These are phyloP conservation scores for Brachystomella parvula DNA, from an alignment of 1,140 invertebrate genomes.

Conservation along the genomic window DNA sequence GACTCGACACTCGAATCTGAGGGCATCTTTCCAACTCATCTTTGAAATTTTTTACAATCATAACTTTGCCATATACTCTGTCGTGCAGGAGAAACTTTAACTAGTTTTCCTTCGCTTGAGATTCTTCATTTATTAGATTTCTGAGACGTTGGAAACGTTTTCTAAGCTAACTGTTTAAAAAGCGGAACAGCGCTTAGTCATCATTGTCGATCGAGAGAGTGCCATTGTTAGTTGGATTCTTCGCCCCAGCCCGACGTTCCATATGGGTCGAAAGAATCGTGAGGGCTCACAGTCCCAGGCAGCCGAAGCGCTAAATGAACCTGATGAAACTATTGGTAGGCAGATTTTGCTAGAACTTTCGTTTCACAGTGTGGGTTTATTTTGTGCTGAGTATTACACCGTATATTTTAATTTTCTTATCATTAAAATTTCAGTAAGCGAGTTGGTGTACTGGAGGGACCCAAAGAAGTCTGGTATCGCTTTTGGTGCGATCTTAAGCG, in stretches of 20 bases:
- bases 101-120: not conserved
- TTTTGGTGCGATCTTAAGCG: constrained; percentile 73
- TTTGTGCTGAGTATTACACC: not conserved
- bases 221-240: constrained; percentile 10
- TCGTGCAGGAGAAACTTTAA: not conserved
- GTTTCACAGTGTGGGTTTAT: not conserved
- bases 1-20: not conserved
- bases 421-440: constrained; percentile 62
- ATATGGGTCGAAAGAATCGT: constrained; percentile 39
- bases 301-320: not conserved
- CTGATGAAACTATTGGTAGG: not conserved
- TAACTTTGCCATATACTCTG: not conserved
- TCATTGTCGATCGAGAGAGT: constrained; percentile 3
- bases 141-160: not conserved
- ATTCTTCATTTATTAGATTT: not conserved
- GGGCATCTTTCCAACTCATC: constrained; percentile 8
- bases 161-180: not conserved
- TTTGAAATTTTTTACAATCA: not conserved
- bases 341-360: not conserved
- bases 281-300: constrained; percentile 13
- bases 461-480: constrained; percentile 86
- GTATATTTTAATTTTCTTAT: constrained; percentile 5
- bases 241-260: constrained; percentile 17
- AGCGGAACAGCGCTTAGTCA: not conserved
- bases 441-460: constrained; percentile 93